Conservation (phyloP, 2,888 invertebrate species). For the Galeopsomyia nigrocyanea region DNA sequence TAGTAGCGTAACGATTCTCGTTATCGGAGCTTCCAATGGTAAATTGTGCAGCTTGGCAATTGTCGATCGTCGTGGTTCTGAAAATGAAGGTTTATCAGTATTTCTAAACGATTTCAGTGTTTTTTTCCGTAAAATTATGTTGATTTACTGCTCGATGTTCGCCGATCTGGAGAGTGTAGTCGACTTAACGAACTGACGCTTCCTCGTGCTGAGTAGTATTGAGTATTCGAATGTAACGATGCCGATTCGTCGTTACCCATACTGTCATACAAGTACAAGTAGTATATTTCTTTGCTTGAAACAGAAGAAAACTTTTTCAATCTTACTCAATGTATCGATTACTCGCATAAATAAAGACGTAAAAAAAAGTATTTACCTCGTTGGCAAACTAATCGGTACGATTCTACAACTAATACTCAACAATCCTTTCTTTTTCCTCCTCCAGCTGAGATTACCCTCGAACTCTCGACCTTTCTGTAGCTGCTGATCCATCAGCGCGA, state of each 20-base stretch:
- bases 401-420: constrained; percentile 84
- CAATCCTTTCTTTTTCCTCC: constrained; percentile 84
- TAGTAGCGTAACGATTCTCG: constrained; percentile 82
- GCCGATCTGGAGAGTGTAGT: constrained; percentile 13
- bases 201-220: constrained; percentile 5
- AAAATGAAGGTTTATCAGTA: background rate
- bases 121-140: too few species aligned
- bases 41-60: constrained; percentile 90
- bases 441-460: constrained; percentile 80
- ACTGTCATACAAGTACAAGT: constrained; percentile 30
- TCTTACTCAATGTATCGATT: constrained; percentile 59
- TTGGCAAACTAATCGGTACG: constrained; percentile 72
- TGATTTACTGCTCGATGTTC: background rate
- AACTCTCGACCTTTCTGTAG: constrained; percentile 80
- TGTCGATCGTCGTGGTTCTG: constrained; percentile 80
- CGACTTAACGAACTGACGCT: constrained; percentile 14
- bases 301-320: constrained; percentile 2
- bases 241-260: constrained; percentile 2
- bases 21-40: constrained; percentile 94
- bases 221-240: background rate
- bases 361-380: background rate
- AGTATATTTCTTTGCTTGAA: constrained; percentile 23
- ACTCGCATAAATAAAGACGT: constrained; percentile 71
- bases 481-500: constrained; percentile 74
- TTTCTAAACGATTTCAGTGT: background rate